Conservation (phyloP, 2,113 vertebrate genomes). For the Prunella himalayana region DNA sequence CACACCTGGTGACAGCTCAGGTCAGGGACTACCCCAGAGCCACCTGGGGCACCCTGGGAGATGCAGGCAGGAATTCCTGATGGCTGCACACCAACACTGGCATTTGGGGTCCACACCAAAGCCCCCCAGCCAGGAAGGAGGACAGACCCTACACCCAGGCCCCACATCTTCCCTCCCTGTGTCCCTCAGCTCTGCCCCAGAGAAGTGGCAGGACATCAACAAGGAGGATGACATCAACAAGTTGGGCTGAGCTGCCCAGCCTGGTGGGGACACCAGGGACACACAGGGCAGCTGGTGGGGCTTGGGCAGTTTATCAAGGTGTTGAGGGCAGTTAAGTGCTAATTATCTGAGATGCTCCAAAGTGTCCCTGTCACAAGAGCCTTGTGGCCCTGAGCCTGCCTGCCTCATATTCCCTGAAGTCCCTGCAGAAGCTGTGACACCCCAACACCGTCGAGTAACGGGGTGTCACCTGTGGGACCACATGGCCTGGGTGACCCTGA, state of each 20-base stretch:
- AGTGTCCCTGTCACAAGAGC: background rate
- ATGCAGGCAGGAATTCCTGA: background rate
- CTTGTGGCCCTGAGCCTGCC: background rate
- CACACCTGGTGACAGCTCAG: background rate
- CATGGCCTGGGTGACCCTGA: background rate
- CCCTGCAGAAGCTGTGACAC: background rate
- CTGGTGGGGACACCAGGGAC: background rate
- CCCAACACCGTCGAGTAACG: rapidly evolving
- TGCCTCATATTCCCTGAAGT: background rate
- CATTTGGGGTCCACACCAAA: background rate
- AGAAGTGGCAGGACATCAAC: background rate
- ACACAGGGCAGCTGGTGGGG: background rate
- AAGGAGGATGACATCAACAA: background rate
- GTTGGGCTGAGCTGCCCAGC: background rate
- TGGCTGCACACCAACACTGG: background rate
- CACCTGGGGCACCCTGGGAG: background rate
- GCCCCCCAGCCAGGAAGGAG: background rate
- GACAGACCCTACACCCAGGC: background rate
- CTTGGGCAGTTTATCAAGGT: background rate
- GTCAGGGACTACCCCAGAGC: background rate
- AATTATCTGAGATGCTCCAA: slow-evolving; percentile 16
- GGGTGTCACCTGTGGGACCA: background rate
- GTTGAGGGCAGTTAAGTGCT: background rate
- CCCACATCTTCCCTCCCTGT: background rate
- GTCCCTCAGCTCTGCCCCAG: background rate